Conservation (phyloP, 2,888 invertebrate species). For the Adineta ricciae region DNA sequence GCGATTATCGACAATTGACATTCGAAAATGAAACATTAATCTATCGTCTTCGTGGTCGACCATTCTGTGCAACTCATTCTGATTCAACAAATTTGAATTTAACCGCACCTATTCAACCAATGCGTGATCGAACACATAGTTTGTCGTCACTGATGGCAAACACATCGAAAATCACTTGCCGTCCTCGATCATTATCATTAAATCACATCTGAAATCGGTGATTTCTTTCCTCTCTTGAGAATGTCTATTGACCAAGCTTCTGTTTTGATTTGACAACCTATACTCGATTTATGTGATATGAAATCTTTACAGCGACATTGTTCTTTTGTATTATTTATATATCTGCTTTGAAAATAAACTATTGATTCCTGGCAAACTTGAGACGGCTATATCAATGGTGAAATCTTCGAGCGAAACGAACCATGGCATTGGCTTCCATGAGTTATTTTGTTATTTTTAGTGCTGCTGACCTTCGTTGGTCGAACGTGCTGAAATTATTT, state of each 20-base stretch:
- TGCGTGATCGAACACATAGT: background rate
- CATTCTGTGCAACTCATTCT: background rate
- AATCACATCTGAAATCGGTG: background rate
- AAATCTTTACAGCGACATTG: background rate
- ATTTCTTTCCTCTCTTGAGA: background rate
- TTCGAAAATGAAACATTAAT: constrained; percentile 10
- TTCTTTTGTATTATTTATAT: background rate
- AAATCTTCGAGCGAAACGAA: too few relatives aligned
- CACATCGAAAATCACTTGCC: background rate
- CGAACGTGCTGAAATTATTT: too few relatives aligned
- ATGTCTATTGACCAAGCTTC: too few relatives aligned
- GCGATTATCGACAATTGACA: background rate
- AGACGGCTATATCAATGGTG: too few relatives aligned
- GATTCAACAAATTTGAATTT: background rate
- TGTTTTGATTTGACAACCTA: background rate
- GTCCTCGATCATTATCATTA: background rate
- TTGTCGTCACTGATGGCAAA: background rate
- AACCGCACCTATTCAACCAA: background rate
- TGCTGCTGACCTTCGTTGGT: too few relatives aligned
- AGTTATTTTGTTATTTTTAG: too few relatives aligned
- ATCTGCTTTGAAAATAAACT: background rate
- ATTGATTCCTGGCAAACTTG: too few relatives aligned
- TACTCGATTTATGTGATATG: background rate
- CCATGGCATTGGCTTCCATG: too few relatives aligned
- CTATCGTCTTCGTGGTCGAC: background rate